These are phyloP conservation scores for Electrona antarctica DNA, from an alignment of 2,113 vertebrate genomes.

Conservation along the genomic window DNA sequence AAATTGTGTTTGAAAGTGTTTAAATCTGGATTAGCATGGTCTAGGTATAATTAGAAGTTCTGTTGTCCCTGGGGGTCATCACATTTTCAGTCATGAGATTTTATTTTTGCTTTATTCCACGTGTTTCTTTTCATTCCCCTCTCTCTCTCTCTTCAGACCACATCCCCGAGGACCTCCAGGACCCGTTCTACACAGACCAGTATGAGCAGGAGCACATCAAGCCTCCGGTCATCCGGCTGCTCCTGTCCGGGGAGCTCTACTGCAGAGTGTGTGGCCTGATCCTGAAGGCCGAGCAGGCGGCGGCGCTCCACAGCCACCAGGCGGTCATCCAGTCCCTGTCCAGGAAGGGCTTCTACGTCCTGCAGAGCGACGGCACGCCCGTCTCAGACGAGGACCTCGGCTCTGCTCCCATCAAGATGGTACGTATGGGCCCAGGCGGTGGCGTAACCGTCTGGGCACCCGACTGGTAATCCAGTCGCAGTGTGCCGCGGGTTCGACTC, in stretches of 20 bases:
- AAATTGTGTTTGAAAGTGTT: conserved; percentile 24
- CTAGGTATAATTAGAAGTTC: conserved; percentile 15
- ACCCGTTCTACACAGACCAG: conserved; percentile 94
- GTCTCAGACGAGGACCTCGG: conserved; percentile 88
- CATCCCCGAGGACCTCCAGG: conserved; percentile 89
- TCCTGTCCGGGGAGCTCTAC: conserved; percentile 92
- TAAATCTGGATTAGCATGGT: conserved; percentile 59
- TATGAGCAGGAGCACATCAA: conserved; percentile 98
- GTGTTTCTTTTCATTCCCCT: background rate
- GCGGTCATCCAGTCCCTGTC: conserved; percentile 90
- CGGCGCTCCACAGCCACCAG: conserved; percentile 86
- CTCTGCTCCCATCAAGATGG: conserved; percentile 92
- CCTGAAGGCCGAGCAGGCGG: conserved; percentile 88
- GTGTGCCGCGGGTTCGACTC: too few relatives aligned
- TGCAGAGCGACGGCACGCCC: conserved; percentile 86
- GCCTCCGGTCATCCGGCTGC: conserved; percentile 86
- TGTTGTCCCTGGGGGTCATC: conserved; percentile 32
- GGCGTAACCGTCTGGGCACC: too few relatives aligned
- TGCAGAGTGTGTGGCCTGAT: conserved; percentile 90
- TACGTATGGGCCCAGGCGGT: too few relatives aligned
- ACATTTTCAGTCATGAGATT: conserved; percentile 46
- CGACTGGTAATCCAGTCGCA: too few relatives aligned
- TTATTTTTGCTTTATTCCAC: background rate
- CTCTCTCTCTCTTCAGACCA: conserved; percentile 78
- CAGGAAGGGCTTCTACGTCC: conserved; percentile 91